Conservation (phyloP, 2,797 vertebrate genomes). For the Trematomus bernacchii region DNA sequence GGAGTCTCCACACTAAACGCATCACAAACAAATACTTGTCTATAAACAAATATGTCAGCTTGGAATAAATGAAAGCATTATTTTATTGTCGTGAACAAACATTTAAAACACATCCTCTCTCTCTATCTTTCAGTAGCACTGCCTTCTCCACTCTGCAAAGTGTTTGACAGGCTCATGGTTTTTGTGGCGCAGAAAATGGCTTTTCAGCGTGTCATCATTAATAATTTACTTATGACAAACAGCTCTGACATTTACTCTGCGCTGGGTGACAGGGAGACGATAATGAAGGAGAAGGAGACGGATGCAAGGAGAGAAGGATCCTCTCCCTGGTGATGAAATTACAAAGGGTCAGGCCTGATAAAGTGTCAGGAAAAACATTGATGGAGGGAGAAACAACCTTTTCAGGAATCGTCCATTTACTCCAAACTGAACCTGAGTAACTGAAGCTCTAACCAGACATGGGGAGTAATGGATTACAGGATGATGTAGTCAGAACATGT, state of each 20-base stretch:
- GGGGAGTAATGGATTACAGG: too few species aligned
- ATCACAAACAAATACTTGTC: slow-evolving; percentile 29
- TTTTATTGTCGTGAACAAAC: slow-evolving; percentile 14
- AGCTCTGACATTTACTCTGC: slow-evolving; percentile 85
- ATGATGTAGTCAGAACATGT: too few species aligned
- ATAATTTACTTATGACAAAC: slow-evolving; percentile 86
- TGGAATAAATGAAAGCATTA: slow-evolving; percentile 46
- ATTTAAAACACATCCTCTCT: slow-evolving; percentile 10
- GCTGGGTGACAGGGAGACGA: slow-evolving; percentile 68
- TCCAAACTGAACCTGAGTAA: slow-evolving; percentile 28
- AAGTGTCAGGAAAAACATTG: slow-evolving; percentile 50
- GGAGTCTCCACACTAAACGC: background rate
- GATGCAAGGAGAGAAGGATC: slow-evolving; percentile 35
- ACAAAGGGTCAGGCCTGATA: slow-evolving; percentile 59
- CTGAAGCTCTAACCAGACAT: background rate
- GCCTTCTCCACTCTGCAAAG: slow-evolving; percentile 29
- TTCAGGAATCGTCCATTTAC: slow-evolving; percentile 35
- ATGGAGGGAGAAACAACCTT: slow-evolving; percentile 55
- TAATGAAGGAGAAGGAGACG: slow-evolving; percentile 62
- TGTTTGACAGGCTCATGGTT: slow-evolving; percentile 63
- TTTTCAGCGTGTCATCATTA: slow-evolving; percentile 85
- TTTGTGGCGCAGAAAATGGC: slow-evolving; percentile 71
- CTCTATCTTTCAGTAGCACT: background rate
- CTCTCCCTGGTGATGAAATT: slow-evolving; percentile 63
- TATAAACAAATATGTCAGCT: slow-evolving; percentile 36